Evolutionary conservation across 92 coral and sea anemone species (phyloP).

Genomic region (Heteractis magnifica): DNA sequence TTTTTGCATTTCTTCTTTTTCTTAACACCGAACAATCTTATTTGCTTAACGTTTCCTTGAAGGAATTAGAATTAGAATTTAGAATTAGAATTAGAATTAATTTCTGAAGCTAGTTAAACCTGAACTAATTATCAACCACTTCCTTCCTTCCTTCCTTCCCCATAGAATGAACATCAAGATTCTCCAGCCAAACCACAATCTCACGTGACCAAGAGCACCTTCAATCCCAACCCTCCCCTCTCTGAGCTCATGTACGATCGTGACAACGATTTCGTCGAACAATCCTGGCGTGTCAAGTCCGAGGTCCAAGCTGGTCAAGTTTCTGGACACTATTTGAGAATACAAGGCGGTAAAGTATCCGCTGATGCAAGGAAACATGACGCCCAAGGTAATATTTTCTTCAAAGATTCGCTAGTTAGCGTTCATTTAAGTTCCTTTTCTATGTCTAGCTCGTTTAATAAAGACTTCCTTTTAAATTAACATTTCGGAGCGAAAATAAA

Average conservation of each 20-base stretch:
- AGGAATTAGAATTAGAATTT: too few relatives aligned
- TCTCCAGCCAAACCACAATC: neutral
- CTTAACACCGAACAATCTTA: too few relatives aligned
- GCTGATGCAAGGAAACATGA: slow-evolving; percentile 7
- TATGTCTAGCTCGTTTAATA: too few relatives aligned
- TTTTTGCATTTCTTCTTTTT: too few relatives aligned
- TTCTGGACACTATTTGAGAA: slow-evolving; percentile 13
- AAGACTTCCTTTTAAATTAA: too few relatives aligned
- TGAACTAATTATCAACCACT: too few relatives aligned
- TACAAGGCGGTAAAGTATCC: neutral
- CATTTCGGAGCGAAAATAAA: too few relatives aligned
- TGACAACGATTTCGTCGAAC: neutral
- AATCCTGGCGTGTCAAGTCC: slow-evolving; percentile 1
- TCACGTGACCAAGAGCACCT: neutral
- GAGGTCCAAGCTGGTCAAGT: neutral
- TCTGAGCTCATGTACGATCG: neutral
- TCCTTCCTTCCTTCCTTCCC: neutral
- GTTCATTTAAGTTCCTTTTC: too few relatives aligned
- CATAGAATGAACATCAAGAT: neutral
- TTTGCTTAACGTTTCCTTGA: too few relatives aligned
- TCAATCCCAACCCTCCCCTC: neutral
- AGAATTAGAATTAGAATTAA: too few relatives aligned
- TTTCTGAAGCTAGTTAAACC: too few relatives aligned
- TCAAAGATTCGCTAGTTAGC: too few relatives aligned
- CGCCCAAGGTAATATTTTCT: neutral